Evolutionary conservation across 2,797 vertebrate genomes (phyloP), one percentile per base, ranked within the genome.

Genomic region (Ctenochaetus hawaiiensis): DNA sequence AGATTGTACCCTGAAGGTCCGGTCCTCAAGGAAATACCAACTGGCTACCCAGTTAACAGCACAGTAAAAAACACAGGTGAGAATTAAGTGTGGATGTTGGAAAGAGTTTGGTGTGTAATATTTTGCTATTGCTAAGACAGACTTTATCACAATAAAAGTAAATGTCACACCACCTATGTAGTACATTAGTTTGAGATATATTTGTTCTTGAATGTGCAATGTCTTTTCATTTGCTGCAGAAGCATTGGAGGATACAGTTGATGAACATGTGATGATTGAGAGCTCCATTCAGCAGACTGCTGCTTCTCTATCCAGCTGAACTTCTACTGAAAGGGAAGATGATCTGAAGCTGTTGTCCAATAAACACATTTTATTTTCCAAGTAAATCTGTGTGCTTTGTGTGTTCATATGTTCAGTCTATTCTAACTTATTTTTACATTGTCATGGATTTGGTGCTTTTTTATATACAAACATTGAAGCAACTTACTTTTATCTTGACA

Each of bases 361-460:
- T 64, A 4, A 82, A 75, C 80, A 79, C 20, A 86, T 60, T 30
- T 48, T 58, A 17, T 80, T 70, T 48, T 8, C 22, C 18, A 80
- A 80, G 57, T 57, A 77, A 81, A 80, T 73, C 2, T 75, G 60
- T 73, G 16, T 69, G 10, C 6, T 78, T 30, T 72, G 22, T 84
- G 43, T 72, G 22, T 83, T 62, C 16, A 53, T 80, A n/a, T 69
- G 20, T 60, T 18, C 18, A 37, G 39, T 61, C n/a, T 37, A 8
- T 65, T 18, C 37, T 37, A 37, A 13, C 5, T 51, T 10, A 12
- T 14, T 56, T 59, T 65, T 18, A 30, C 51, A 6, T 11, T 22
- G 44, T 22, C 9, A 53, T 41, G 13, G 30, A 57, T 2, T 14
- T 37, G 5, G 9, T 39, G 10, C 8, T 39, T 3, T 63, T 56